Evolutionary conservation across 2,113 vertebrate species (phyloP).

Genomic region (Dolichotis patagonum): DNA sequence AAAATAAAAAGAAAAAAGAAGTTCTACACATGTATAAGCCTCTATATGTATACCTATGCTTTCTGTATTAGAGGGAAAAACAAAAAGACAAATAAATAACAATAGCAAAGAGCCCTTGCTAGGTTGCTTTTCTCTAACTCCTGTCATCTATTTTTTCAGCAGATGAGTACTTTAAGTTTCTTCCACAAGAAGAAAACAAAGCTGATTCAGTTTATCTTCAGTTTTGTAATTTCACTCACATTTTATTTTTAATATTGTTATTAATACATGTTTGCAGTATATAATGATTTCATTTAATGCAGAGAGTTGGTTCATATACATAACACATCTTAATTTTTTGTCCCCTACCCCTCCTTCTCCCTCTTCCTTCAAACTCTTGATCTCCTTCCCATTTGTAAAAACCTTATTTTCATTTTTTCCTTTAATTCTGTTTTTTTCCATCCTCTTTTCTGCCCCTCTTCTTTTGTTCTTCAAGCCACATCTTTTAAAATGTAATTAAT

Average conservation of each 20-base stretch:
- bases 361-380: background rate
- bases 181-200: constrained; percentile 39
- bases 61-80: too few relatives aligned
- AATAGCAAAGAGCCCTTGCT: background rate
- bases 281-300: background rate
- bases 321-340: background rate
- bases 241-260: background rate
- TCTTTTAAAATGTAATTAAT: constrained; percentile 67
- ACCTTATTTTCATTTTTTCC: background rate
- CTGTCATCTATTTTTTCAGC: constrained; percentile 61
- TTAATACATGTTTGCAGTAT: background rate
- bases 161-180: constrained; percentile 38
- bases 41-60: too few relatives aligned
- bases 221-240: constrained; percentile 54
- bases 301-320: background rate
- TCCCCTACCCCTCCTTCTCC: background rate
- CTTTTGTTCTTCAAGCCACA: background rate
- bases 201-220: constrained; percentile 55
- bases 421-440: background rate
- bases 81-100: too few relatives aligned
- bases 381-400: background rate
- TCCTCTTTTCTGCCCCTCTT: background rate
- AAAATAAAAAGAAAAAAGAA: too few relatives aligned
- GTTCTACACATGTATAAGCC: too few relatives aligned
- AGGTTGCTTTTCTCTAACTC: background rate